Percentiles rank a stretch among this genome's conserved stretches.
Evolutionary conservation across 2,113 vertebrate species (phyloP).

Genomic region (Dinomys branickii): DNA sequence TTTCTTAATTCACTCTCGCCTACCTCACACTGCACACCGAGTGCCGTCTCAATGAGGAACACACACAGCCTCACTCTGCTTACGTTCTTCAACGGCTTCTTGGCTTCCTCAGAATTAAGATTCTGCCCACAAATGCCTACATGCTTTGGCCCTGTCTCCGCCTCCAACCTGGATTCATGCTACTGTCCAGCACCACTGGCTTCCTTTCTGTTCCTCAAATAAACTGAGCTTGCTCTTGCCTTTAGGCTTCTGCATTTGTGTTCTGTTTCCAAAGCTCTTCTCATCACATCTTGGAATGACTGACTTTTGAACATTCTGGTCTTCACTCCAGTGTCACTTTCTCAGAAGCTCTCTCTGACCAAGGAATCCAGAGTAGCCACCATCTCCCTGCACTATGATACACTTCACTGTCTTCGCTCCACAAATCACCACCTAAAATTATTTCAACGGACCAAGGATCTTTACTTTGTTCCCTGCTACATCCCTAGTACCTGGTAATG

Average conservation of each 20-base stretch:
- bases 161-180: neutral
- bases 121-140: neutral
- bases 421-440: neutral
- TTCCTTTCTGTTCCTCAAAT: neutral
- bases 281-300: neutral
- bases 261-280: neutral
- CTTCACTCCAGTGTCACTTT: conserved; percentile 7
- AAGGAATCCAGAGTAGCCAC: neutral
- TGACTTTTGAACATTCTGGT: neutral
- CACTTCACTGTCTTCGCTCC: neutral
- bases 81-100: neutral
- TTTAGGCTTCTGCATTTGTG: neutral
- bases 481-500: neutral
- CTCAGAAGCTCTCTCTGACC: neutral
- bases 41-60: too few relatives aligned
- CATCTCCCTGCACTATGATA: neutral
- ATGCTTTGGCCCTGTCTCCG: neutral
- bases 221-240: neutral
- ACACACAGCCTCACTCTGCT: too few relatives aligned
- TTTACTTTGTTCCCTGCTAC: neutral
- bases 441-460: neutral
- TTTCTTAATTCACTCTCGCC: conserved; percentile 4
- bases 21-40: neutral
- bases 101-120: neutral
- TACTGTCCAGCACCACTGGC: neutral